These are phyloP conservation scores for Tuta absoluta DNA, from an alignment of 2,888 invertebrate species.

Conservation along the genomic window DNA sequence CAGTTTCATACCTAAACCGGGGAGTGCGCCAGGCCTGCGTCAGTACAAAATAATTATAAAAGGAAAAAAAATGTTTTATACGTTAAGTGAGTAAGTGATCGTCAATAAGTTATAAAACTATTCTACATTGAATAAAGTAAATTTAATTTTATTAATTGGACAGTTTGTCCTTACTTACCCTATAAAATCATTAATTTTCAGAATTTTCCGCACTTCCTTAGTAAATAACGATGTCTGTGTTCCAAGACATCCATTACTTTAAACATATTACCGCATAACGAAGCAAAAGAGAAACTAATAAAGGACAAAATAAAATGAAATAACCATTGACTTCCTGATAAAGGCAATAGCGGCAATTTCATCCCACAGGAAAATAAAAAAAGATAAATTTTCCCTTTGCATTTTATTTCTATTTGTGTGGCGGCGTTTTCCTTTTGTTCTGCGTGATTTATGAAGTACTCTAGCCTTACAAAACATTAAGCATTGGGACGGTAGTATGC, in stretches of 20 bases:
- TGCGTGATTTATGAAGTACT: slow-evolving; percentile 62
- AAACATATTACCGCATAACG: slow-evolving; percentile 33
- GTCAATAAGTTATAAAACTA: too few relatives aligned
- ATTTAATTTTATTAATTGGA: too few relatives aligned
- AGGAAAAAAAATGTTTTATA: too few relatives aligned
- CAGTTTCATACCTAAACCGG: too few relatives aligned
- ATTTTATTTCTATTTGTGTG: slow-evolving; percentile 50
- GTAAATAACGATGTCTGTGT: not conserved
- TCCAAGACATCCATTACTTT: slow-evolving; percentile 13
- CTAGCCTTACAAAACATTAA: slow-evolving; percentile 62
- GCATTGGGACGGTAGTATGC: slow-evolving; percentile 47
- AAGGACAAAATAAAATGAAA: slow-evolving; percentile 42
- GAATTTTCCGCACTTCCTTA: not conserved
- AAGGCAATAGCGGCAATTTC: slow-evolving; percentile 47
- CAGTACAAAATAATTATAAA: too few relatives aligned
- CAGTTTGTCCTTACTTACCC: too few relatives aligned
- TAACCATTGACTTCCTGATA: slow-evolving; percentile 49
- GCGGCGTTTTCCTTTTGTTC: slow-evolving; percentile 55
- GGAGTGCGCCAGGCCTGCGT: too few relatives aligned
- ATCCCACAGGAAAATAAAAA: slow-evolving; percentile 44
- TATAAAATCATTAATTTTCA: too few relatives aligned
- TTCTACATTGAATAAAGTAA: too few relatives aligned
- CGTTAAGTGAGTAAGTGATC: too few relatives aligned
- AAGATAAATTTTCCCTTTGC: slow-evolving; percentile 52
- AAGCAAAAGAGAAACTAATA: slow-evolving; percentile 38